These are phyloP conservation scores for Nipponia nippon DNA, from an alignment of 2,113 vertebrate genomes.

Conservation along the genomic window DNA sequence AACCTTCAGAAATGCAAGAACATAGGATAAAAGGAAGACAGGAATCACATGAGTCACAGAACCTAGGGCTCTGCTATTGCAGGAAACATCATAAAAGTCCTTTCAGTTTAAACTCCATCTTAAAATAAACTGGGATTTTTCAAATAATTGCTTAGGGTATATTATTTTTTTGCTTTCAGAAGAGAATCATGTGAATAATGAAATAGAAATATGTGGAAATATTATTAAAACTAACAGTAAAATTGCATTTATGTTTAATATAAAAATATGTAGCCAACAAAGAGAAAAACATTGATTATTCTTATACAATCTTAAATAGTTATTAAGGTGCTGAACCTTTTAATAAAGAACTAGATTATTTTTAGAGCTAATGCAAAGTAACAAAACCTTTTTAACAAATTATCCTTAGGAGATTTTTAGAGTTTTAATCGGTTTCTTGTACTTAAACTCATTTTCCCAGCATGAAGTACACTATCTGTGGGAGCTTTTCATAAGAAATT, in stretches of 20 bases:
- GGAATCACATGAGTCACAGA: background rate
- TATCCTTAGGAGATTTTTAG: constrained; percentile 68
- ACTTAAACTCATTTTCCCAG: constrained; percentile 73
- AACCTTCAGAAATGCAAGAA: background rate
- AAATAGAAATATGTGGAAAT: constrained; percentile 1
- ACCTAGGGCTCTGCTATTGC: background rate
- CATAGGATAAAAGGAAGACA: background rate
- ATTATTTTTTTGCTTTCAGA: background rate
- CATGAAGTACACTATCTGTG: constrained; percentile 66
- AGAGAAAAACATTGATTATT: constrained; percentile 34
- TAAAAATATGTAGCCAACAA: constrained; percentile 13
- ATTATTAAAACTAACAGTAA: constrained; percentile 4
- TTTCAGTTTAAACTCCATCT: background rate
- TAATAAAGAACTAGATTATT: constrained; percentile 58
- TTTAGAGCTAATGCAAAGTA: constrained; percentile 62
- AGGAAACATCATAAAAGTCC: background rate
- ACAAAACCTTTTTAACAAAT: constrained; percentile 72
- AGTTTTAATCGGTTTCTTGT: constrained; percentile 73
- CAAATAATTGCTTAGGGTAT: background rate
- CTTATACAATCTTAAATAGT: constrained; percentile 28
- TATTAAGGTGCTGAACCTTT: constrained; percentile 59
- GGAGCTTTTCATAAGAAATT: constrained; percentile 71
- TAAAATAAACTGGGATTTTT: background rate
- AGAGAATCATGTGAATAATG: background rate
- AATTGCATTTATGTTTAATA: background rate